Percentiles rank a stretch among this genome's conserved stretches.
Conservation (phyloP, 2,113 vertebrate genomes). For the Alexandromys fortis region DNA sequence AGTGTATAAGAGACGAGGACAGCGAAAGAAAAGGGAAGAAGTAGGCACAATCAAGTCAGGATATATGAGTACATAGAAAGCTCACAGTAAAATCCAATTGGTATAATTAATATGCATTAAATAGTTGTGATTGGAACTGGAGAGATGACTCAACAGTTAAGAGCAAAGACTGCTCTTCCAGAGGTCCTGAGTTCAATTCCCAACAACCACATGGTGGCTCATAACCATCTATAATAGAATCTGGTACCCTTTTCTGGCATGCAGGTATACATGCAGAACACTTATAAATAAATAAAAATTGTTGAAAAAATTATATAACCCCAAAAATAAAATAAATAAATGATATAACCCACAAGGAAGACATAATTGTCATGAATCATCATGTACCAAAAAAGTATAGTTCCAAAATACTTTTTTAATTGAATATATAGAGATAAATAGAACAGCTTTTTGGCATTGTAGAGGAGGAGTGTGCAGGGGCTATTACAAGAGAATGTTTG, state of each 20-base stretch:
- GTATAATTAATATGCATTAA: neutral
- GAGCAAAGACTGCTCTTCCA: too few species aligned
- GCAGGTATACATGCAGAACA: too few species aligned
- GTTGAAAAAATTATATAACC: neutral
- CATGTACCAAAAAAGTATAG: neutral
- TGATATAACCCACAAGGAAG: neutral
- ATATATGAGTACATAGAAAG: neutral
- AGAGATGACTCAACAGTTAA: too few species aligned
- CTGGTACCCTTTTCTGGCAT: too few species aligned
- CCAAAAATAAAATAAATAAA: neutral
- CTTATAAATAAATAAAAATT: too few species aligned
- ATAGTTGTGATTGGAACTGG: neutral
- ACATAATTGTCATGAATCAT: neutral
- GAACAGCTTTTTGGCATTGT: neutral
- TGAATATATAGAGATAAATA: neutral
- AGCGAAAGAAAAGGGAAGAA: too few species aligned
- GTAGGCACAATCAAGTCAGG: too few species aligned
- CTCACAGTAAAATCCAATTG: neutral
- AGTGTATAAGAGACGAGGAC: too few species aligned
- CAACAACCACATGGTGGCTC: too few species aligned
- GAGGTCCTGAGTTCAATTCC: too few species aligned
- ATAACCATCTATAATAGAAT: too few species aligned
- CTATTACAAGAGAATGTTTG: conserved; percentile 82
- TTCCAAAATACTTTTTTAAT: neutral
- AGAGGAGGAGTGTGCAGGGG: conserved; percentile 77